These are phyloP conservation scores for Sebastes ruberrimus DNA, from an alignment of 2,797 vertebrate species.

Conservation along the genomic window DNA sequence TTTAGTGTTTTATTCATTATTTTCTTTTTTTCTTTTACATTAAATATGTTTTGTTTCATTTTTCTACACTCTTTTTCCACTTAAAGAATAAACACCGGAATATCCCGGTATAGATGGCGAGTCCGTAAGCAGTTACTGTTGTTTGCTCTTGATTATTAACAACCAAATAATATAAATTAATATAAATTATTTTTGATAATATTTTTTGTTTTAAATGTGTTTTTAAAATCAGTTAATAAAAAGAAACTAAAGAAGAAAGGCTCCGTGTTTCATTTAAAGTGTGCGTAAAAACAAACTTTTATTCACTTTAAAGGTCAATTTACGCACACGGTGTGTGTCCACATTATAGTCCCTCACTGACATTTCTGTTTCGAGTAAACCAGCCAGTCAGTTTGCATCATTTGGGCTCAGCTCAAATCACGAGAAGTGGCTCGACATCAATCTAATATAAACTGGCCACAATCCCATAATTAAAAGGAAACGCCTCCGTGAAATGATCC, in stretches of 20 bases:
- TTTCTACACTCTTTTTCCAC: background rate
- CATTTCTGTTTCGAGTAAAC: background rate
- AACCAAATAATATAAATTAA: background rate
- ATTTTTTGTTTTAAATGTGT: background rate
- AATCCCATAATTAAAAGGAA: conserved; percentile 70
- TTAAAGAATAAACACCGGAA: background rate
- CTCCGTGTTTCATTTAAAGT: background rate
- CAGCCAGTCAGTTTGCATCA: background rate
- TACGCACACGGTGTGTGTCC: background rate
- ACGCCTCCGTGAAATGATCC: conserved; percentile 81
- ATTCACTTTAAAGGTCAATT: background rate
- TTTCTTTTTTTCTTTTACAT: background rate
- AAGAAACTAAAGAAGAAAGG: accelerated
- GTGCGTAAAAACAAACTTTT: background rate
- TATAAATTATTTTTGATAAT: background rate
- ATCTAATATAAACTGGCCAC: conserved; percentile 53
- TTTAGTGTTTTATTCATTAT: background rate
- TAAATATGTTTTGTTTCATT: background rate
- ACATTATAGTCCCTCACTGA: background rate
- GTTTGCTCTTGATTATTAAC: background rate
- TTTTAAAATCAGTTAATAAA: background rate
- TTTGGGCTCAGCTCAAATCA: conserved; percentile 19
- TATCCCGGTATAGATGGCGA: background rate
- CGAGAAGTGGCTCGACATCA: conserved; percentile 43
- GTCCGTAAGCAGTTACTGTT: background rate